Percentiles rank a stretch among this genome's conserved stretches.
phyloP scores from a whole-genome alignment of 2,888 invertebrate genomes.

The Shargacucullia verbasci region DNA sequence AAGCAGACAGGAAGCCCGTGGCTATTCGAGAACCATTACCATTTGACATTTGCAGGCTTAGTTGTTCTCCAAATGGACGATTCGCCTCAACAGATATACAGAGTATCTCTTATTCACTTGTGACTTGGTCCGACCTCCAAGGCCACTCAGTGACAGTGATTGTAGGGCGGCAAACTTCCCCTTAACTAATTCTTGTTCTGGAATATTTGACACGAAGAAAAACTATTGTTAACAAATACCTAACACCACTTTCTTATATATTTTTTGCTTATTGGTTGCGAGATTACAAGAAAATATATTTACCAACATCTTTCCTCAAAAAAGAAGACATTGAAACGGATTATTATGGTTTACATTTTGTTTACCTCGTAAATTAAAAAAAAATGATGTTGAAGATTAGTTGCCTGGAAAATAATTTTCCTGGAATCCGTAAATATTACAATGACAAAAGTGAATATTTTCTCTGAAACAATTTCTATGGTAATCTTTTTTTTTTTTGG shows the following conservation, averaged over 20 bases:
- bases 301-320: neutral
- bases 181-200: constrained; percentile 45
- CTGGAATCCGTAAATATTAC: neutral
- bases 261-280: constrained; percentile 16
- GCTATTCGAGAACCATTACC: too few relatives aligned
- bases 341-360: too few relatives aligned
- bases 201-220: constrained; percentile 49
- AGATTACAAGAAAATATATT: constrained; percentile 7
- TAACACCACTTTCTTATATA: constrained; percentile 29
- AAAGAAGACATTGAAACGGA: neutral
- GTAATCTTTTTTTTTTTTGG: too few relatives aligned
- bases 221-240: constrained; percentile 57
- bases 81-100: too few relatives aligned
- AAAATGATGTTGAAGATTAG: neutral
- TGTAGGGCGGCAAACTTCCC: constrained; percentile 37
- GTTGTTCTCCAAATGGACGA: too few relatives aligned
- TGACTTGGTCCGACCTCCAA: constrained; percentile 20
- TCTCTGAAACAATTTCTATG: too few relatives aligned
- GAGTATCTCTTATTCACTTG: neutral
- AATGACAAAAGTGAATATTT: too few relatives aligned
- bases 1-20: too few relatives aligned
- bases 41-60: too few relatives aligned
- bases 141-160: constrained; percentile 35
- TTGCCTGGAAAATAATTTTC: neutral
- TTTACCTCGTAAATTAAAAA: too few relatives aligned